phyloP scores from a whole-genome alignment of 1,140 invertebrate species.

The Drosophila bifasciata region DNA sequence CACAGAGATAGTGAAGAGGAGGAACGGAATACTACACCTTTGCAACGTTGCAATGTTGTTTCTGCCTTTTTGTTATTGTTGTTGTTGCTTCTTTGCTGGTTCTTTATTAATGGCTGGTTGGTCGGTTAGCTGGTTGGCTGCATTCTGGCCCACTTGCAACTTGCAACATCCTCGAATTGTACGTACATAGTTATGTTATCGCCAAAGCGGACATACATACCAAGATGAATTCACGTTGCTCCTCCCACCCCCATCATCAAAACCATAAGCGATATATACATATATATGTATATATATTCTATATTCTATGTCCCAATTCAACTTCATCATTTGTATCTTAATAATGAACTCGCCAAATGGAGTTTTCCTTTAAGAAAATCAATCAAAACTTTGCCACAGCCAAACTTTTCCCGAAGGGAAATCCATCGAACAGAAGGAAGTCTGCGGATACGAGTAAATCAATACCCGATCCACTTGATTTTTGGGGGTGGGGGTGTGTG shows the following conservation, averaged over 20 bases:
- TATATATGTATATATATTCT: no score
- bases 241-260: conserved; percentile 16
- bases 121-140: conserved; percentile 54
- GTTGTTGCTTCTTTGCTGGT: conserved; percentile 22
- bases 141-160: conserved; percentile 39
- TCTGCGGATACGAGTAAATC: conserved; percentile 28
- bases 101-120: conserved; percentile 72
- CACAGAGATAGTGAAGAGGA: conserved; percentile 4
- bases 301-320: no score
- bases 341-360: conserved; percentile 1
- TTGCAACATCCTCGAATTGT: conserved; percentile 38
- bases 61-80: conserved; percentile 24
- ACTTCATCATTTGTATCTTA: no score
- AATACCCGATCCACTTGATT: conserved; percentile 33
- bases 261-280: no score
- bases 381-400: conserved; percentile 65
- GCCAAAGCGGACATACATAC: conserved; percentile 9
- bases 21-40: conserved; percentile 56
- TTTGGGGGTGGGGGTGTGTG: background rate
- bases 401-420: conserved; percentile 34
- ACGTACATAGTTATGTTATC: conserved; percentile 29
- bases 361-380: conserved; percentile 54
- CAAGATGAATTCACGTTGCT: conserved; percentile 28
- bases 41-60: conserved; percentile 15
- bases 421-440: conserved; percentile 18